Evolutionary conservation across 2,888 invertebrate species (phyloP).

Genomic region (Dicyrtomina minuta): DNA sequence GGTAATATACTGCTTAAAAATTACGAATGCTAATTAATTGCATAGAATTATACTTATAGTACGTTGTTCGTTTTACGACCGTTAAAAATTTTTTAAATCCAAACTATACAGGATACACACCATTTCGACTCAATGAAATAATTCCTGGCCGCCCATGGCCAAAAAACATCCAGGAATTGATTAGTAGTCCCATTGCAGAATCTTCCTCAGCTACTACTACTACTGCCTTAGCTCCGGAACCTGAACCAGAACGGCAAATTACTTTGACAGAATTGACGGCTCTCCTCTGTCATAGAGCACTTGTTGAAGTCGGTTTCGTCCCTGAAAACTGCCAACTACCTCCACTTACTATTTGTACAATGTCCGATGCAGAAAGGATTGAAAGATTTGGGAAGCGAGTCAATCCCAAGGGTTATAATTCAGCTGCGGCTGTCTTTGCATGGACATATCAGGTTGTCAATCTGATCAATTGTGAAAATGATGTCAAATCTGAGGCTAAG

Average conservation of each 20-base stretch:
- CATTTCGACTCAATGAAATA: conserved; percentile 13
- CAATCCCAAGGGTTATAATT: conserved; percentile 20
- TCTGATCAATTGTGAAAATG: background rate
- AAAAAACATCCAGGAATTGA: background rate
- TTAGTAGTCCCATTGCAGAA: background rate
- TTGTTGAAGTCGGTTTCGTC: conserved; percentile 31
- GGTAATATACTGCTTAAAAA: too few relatives aligned
- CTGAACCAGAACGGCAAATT: background rate
- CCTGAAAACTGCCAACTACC: conserved; percentile 6
- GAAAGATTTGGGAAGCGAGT: conserved; percentile 9
- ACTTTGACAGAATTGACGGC: conserved; percentile 15
- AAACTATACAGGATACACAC: too few relatives aligned
- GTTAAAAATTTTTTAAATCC: too few relatives aligned
- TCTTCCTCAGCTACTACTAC: too few relatives aligned
- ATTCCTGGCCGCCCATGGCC: conserved; percentile 24
- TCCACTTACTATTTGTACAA: conserved; percentile 6
- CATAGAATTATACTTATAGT: too few relatives aligned
- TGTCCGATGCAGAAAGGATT: conserved; percentile 8
- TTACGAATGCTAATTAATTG: too few relatives aligned
- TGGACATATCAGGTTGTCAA: conserved; percentile 26
- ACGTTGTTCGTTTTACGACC: too few relatives aligned
- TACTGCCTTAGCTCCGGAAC: background rate
- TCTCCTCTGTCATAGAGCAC: conserved; percentile 15
- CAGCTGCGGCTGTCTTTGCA: conserved; percentile 13
- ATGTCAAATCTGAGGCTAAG: background rate